Evolutionary conservation across 2,797 vertebrate species (phyloP).

Genomic region (Platalea minor): DNA sequence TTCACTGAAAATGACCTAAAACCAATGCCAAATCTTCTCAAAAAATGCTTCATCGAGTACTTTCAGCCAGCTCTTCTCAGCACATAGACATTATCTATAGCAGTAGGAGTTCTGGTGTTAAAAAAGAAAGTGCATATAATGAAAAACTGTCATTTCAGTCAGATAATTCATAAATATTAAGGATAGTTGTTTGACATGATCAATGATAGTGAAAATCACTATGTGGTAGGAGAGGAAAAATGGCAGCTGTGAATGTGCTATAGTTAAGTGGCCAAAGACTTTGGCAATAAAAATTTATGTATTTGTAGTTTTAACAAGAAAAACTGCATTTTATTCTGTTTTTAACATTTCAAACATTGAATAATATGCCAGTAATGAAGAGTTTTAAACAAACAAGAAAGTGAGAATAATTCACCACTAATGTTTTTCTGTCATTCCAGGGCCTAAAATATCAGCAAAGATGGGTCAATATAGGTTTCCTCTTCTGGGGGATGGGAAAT

Average conservation of each 20-base stretch:
- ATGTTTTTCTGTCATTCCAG: neutral
- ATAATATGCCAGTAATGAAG: neutral
- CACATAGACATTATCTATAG: neutral
- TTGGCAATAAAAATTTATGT: neutral
- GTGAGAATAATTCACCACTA: neutral
- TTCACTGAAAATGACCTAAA: neutral
- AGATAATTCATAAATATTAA: constrained; percentile 26
- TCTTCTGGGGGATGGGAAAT: neutral
- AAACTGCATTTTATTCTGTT: neutral
- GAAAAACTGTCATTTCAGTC: neutral
- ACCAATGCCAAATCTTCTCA: neutral
- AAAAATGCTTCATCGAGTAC: neutral
- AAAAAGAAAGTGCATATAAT: neutral
- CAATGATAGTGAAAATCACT: neutral
- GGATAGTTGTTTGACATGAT: neutral
- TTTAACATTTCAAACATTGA: neutral
- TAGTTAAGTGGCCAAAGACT: neutral
- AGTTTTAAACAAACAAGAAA: neutral
- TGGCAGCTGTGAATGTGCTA: neutral
- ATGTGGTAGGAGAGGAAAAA: neutral
- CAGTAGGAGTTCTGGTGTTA: constrained; percentile 18
- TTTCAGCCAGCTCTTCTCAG: constrained; percentile 13
- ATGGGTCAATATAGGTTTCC: neutral
- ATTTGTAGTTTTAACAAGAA: neutral
- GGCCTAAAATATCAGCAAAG: neutral